Evolutionary conservation across 1,140 invertebrate species (phyloP), one percentile per base, ranked within the genome.

Genomic region (Nephila pilipes): DNA sequence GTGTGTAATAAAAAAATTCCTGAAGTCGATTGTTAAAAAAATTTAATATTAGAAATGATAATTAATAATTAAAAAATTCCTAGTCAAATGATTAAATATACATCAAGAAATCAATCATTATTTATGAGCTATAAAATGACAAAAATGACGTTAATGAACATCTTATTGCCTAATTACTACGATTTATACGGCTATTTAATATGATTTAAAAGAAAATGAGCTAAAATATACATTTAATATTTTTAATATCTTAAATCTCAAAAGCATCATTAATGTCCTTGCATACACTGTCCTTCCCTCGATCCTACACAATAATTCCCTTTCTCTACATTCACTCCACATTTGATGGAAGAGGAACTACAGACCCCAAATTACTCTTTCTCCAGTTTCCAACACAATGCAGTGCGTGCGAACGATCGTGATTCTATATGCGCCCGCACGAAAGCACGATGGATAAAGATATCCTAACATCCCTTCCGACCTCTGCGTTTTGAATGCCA

Each of bases 321-420:
- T 1, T 32, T 18, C 58, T 0, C 69, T 32, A 14, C 32, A 32
- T 36, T 29, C 12, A 6, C 16, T 32, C 12, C 5, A 14, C 69
- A 75, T 75, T 65, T 65, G 63, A 65, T n/a, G 14, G 10, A 63
- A n/a, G 25, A 29, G 29, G 4, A 18, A 32, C 32, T 12, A 29
- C 69, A 75, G 29, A 32, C 14, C 69, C 69, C 18, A 18, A 75
- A 75, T 75, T 36, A 32, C 69, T 75, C 69, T 75, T 75, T 75
- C 69, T 75, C 29, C 69, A 32, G 69, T 75, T 75, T 75, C 63
- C 5, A 60, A 65, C 22, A 75, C 4, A 6, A 22, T 6, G 69
- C 25, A 29, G 16, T 32, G 69, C 69, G 16, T 75, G 69, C 69
- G 1, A 32, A 18, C 16, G 3, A 32, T 16, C 12, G 32, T 1